phyloP scores from a whole-genome alignment of 1,140 invertebrate species.

The Pseudomyrmex concolor region DNA sequence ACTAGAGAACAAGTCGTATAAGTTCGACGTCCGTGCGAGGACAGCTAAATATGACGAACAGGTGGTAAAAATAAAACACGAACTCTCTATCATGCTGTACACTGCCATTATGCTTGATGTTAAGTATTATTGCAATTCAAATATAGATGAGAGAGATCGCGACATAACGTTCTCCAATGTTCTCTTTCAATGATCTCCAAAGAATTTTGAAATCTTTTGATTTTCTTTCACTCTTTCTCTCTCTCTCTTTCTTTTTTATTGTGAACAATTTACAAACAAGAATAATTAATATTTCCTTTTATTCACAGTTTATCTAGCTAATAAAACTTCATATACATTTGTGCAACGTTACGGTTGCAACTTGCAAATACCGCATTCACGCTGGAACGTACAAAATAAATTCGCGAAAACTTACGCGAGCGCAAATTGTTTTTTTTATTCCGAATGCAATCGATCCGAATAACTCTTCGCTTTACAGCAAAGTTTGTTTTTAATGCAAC shows the following conservation, averaged over 20 bases:
- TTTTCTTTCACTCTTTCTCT: too few species aligned
- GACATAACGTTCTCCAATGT: too few species aligned
- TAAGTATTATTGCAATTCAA: conserved; percentile 41
- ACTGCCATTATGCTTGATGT: not conserved
- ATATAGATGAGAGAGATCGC: not conserved
- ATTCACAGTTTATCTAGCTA: too few species aligned
- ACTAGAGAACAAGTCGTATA: conserved; percentile 30
- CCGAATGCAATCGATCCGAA: too few species aligned
- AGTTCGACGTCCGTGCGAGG: conserved; percentile 39
- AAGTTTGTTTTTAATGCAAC: too few species aligned
- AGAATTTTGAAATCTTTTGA: not conserved
- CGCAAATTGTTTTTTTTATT: too few species aligned
- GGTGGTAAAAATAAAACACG: conserved; percentile 50
- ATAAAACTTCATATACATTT: too few species aligned
- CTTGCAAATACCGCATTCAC: too few species aligned
- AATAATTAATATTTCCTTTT: not conserved
- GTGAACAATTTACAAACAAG: not conserved
- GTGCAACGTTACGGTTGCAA: too few species aligned
- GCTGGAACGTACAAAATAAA: too few species aligned
- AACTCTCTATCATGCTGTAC: conserved; percentile 25
- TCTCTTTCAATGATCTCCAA: not conserved
- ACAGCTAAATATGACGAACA: conserved; percentile 47
- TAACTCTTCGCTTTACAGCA: too few species aligned
- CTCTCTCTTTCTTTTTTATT: not conserved
- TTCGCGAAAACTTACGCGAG: too few species aligned